A percentile compares a stretch with the other conserved stretches of the same genome.
These are phyloP conservation scores for Menidia menidia DNA, from an alignment of 2,797 vertebrate genomes.

Conservation along the genomic window DNA sequence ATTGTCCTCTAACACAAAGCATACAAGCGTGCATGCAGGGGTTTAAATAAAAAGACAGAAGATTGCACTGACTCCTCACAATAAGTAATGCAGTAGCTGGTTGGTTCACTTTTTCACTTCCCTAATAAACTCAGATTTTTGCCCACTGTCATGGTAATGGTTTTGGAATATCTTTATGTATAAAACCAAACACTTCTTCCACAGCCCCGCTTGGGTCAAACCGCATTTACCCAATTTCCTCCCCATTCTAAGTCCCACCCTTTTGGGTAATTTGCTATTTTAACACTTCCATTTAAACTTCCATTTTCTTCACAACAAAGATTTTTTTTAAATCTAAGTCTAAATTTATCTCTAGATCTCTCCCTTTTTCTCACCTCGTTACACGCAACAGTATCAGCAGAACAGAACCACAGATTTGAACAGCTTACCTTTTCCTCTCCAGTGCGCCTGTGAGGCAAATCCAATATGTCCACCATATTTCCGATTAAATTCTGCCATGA, in stretches of 20 bases:
- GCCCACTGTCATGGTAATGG: neutral
- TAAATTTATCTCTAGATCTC: neutral
- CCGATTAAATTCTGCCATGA: constrained; percentile 98
- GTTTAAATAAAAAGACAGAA: constrained; percentile 15
- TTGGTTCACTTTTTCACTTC: constrained; percentile 46
- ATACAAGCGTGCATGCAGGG: neutral
- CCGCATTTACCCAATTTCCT: constrained; percentile 28
- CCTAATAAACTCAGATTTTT: neutral
- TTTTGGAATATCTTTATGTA: neutral
- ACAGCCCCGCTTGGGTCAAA: constrained; percentile 20
- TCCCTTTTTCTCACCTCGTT: neutral
- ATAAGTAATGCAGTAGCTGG: neutral
- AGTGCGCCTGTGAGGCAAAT: constrained; percentile 94
- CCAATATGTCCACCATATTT: constrained; percentile 96
- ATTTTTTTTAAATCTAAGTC: neutral
- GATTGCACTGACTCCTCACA: constrained; percentile 8
- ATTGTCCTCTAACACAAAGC: neutral
- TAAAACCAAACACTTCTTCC: neutral
- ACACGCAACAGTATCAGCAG: neutral
- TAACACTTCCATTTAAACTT: neutral
- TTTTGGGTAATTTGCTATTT: neutral
- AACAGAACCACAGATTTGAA: neutral
- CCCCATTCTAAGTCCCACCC: neutral
- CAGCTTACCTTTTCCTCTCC: constrained; percentile 94
- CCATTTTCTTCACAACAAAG: neutral